Percentiles rank a stretch among this genome's conserved stretches.
phyloP scores from a whole-genome alignment of 2,888 invertebrate genomes.

The Sinodicranocentrus sp. region DNA sequence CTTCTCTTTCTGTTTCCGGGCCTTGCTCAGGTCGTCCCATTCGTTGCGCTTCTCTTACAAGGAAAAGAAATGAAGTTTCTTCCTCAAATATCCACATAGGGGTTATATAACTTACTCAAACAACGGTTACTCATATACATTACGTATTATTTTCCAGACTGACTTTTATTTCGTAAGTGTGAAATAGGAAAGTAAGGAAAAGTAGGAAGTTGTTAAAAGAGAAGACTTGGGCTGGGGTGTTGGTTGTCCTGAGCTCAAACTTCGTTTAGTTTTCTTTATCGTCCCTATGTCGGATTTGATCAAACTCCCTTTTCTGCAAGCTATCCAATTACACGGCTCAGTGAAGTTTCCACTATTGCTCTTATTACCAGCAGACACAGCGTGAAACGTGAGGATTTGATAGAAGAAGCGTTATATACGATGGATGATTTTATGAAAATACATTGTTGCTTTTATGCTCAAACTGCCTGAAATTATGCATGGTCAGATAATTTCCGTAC shows the following conservation, averaged over 20 bases:
- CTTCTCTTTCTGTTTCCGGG: slow-evolving; percentile 23
- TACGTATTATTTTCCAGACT: slow-evolving; percentile 16
- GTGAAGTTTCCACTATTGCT: slow-evolving; percentile 75
- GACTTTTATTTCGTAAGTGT: slow-evolving; percentile 50
- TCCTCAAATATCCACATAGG: slow-evolving; percentile 4
- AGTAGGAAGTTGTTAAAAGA: slow-evolving; percentile 2
- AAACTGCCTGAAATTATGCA: slow-evolving; percentile 12
- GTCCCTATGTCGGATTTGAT: slow-evolving; percentile 76
- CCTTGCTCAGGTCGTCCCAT: slow-evolving; percentile 46
- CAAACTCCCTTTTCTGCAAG: slow-evolving; percentile 76
- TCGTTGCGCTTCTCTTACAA: slow-evolving; percentile 52
- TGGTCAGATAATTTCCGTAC: slow-evolving; percentile 21
- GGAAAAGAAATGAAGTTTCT: not conserved
- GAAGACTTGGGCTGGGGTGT: slow-evolving; percentile 8
- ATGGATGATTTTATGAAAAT: slow-evolving; percentile 24
- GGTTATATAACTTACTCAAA: too few species aligned
- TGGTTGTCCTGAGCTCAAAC: slow-evolving; percentile 29
- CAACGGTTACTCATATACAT: too few species aligned
- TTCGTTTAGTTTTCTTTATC: slow-evolving; percentile 72
- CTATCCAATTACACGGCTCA: slow-evolving; percentile 77
- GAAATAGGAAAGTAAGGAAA: slow-evolving; percentile 45
- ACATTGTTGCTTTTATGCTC: slow-evolving; percentile 46
- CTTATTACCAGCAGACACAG: slow-evolving; percentile 61
- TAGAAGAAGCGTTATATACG: not conserved
- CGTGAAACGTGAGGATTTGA: slow-evolving; percentile 38